These are phyloP conservation scores for Chaetorhynchus papuensis DNA, from an alignment of 2,113 vertebrate species.

Conservation along the genomic window DNA sequence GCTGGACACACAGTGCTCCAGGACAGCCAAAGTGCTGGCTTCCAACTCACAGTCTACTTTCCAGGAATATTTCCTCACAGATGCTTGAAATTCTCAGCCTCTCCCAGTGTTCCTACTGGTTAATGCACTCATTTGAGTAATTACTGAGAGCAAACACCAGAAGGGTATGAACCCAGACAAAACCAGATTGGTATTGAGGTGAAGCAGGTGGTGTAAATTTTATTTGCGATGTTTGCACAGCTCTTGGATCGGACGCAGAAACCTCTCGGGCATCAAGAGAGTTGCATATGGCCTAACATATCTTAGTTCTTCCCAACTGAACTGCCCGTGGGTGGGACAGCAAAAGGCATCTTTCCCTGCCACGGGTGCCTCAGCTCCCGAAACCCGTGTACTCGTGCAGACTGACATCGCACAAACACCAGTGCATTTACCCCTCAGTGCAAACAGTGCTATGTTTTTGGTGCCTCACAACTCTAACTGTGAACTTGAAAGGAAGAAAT, in stretches of 20 bases:
- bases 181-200: neutral
- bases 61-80: slow-evolving; percentile 2
- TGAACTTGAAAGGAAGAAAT: slow-evolving; percentile 5
- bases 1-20: neutral
- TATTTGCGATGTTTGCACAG: neutral
- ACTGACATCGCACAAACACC: neutral
- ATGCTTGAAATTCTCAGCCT: slow-evolving; percentile 21
- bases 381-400: neutral
- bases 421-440: neutral
- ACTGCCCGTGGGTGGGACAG: neutral
- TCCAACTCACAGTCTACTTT: neutral
- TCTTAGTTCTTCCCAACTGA: neutral
- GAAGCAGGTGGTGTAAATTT: slow-evolving; percentile 8
- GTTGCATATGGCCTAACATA: neutral
- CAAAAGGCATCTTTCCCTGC: neutral
- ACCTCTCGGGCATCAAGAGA: neutral
- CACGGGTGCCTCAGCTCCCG: neutral
- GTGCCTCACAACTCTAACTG: slow-evolving; percentile 37
- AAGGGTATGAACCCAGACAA: neutral
- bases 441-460: neutral
- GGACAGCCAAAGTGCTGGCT: neutral
- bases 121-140: slow-evolving; percentile 7
- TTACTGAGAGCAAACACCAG: slow-evolving; percentile 32
- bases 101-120: neutral
- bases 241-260: neutral